These are phyloP conservation scores for Seira sanloemensis DNA, from an alignment of 2,888 invertebrate species.

Conservation along the genomic window DNA sequence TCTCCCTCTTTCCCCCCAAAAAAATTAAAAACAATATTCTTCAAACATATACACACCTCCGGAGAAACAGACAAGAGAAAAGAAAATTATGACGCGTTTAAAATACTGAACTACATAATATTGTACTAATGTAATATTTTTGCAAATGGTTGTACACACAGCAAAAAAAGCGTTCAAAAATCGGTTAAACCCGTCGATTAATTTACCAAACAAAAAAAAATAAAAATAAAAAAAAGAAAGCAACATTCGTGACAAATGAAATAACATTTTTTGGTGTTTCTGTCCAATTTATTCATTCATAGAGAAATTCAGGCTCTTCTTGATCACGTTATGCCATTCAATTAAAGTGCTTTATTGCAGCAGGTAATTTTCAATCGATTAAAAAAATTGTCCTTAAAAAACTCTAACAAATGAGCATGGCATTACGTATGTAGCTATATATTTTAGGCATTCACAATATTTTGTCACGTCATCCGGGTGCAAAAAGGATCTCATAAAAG, in stretches of 20 bases:
- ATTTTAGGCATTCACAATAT: too few relatives aligned
- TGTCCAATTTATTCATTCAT: not conserved
- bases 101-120: constrained; percentile 48
- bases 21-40: constrained; percentile 34
- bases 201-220: constrained; percentile 58
- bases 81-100: constrained; percentile 38
- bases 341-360: too few relatives aligned
- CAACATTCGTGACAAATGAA: constrained; percentile 58
- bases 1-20: constrained; percentile 30
- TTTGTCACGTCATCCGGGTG: too few relatives aligned
- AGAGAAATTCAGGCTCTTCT: not conserved
- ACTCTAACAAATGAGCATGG: too few relatives aligned
- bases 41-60: constrained; percentile 26
- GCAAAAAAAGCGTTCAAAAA: constrained; percentile 54
- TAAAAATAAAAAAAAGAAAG: constrained; percentile 53
- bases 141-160: constrained; percentile 61
- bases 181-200: constrained; percentile 64
- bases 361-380: not conserved
- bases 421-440: not conserved
- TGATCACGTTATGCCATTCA: too few relatives aligned
- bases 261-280: not conserved
- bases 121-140: constrained; percentile 61
- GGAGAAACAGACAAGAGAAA: constrained; percentile 17
- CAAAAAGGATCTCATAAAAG: too few relatives aligned
- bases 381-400: not conserved